These are phyloP conservation scores for Bembecia ichneumoniformis DNA, from an alignment of 2,888 invertebrate genomes.

Conservation along the genomic window DNA sequence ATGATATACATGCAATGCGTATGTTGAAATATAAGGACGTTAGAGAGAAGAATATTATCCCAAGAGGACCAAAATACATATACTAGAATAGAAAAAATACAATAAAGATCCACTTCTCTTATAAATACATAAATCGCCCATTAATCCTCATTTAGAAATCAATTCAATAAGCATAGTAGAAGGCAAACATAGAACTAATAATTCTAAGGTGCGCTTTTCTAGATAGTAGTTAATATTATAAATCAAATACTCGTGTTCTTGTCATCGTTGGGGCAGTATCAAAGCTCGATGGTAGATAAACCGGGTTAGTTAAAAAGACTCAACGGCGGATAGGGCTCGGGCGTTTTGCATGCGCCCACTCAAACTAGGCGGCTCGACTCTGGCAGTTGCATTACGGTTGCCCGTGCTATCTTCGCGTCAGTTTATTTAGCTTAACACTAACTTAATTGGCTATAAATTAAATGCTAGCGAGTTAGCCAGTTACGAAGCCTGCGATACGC, in stretches of 20 bases:
- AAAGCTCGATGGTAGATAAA: constrained; percentile 39
- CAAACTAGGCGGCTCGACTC: constrained; percentile 24
- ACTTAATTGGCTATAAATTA: constrained; percentile 70
- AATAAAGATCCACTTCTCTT: constrained; percentile 32
- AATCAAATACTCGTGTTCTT: constrained; percentile 56
- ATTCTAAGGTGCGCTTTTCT: constrained; percentile 37
- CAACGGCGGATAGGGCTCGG: constrained; percentile 23
- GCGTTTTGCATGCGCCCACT: constrained; percentile 28
- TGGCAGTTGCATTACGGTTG: constrained; percentile 45
- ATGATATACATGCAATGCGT: too few relatives aligned
- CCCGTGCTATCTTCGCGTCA: constrained; percentile 55
- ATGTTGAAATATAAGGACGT: too few relatives aligned
- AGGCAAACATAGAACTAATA: constrained; percentile 33
- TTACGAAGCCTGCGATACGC: constrained; percentile 37
- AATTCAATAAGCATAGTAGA: constrained; percentile 52
- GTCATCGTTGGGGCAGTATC: constrained; percentile 48
- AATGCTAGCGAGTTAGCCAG: constrained; percentile 49
- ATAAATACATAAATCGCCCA: constrained; percentile 47
- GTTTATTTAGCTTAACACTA: constrained; percentile 65
- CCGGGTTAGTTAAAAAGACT: constrained; percentile 39
- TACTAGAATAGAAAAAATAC: constrained; percentile 3
- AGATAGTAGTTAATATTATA: constrained; percentile 40
- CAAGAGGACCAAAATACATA: too few relatives aligned
- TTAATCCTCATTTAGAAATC: constrained; percentile 55
- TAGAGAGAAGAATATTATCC: too few relatives aligned